Conservation (phyloP, 2,888 invertebrate genomes). For the Oxytorus armatus region DNA sequence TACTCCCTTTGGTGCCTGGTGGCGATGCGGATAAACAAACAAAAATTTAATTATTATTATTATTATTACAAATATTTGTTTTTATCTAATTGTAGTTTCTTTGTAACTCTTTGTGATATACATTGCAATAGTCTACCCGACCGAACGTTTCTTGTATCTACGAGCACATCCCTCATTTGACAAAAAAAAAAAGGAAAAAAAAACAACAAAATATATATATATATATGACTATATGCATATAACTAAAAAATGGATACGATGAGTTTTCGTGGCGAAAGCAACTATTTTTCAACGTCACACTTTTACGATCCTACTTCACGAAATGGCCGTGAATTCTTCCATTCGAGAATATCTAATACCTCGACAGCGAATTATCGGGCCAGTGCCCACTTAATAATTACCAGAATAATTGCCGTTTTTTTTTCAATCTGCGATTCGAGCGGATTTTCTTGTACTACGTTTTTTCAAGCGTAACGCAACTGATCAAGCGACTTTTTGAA, state of each 20-base stretch:
- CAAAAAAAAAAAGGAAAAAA: conserved; percentile 76
- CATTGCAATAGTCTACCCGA: conserved; percentile 84
- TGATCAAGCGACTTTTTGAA: too few species aligned
- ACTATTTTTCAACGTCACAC: background rate
- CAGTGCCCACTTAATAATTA: too few species aligned
- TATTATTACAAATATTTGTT: conserved; percentile 82
- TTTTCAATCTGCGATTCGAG: too few species aligned
- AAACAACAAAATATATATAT: conserved; percentile 74
- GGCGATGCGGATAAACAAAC: conserved; percentile 76
- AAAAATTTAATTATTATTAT: conserved; percentile 75
- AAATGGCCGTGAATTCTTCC: background rate
- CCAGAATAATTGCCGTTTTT: too few species aligned
- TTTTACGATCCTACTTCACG: background rate
- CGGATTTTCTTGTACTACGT: too few species aligned
- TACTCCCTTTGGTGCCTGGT: conserved; percentile 79
- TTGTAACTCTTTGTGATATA: conserved; percentile 84
- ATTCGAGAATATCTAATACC: too few species aligned
- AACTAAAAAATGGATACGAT: background rate
- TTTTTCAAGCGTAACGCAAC: too few species aligned
- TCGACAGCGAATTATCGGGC: too few species aligned
- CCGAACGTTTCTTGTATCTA: conserved; percentile 82
- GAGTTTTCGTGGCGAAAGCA: background rate
- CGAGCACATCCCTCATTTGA: conserved; percentile 80
- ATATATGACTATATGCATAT: conserved; percentile 68
- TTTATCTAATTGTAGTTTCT: conserved; percentile 84